Evolutionary conservation across 2,113 vertebrate species (phyloP), one percentile per base, ranked within the genome.

Genomic region (Saccopteryx bilineata): DNA sequence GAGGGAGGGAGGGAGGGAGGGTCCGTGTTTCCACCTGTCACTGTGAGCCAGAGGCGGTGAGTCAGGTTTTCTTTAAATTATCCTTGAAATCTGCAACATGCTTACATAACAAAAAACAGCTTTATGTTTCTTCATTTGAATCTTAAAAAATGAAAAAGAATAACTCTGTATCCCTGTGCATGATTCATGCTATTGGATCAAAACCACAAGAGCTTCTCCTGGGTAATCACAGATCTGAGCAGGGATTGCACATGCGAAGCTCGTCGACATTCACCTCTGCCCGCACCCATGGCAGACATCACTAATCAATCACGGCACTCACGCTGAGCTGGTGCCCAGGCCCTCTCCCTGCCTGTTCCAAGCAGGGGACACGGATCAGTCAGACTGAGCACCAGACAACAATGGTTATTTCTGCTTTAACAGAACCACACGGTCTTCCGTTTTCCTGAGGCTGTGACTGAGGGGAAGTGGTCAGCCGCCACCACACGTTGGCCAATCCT

Each of bases 61-160:
- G 33, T 48, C 39, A 33, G 9, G 48, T 80, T 95, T 87, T 81
- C 81, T 56, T 71, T 26, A 79, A 91, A n/a, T 63, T 56, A n/a
- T 50, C 24, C 46, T 39, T 82, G 21, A 68, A n/a, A 50, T 63
- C 48, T 69, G 39, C 21, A 91, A 60, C 7, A 10, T 17, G 39
- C 4, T 17, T 78, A 19, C 3, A 33, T 48, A 63, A 33, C n/a
- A 23, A 12, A 12, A 50, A 54, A 68, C 46, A 48, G 65, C 81
- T 54, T 94, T 74, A 33, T 66, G 17, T 46, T 50, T 84, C 46
- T 11, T 87, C 21, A 63, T 28, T 93, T 79, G 17, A 93, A 95
- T 80, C 65, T 23, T 33, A 48, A 84, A 50, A 48, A 23, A 39
- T 39, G 39, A 39, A 21, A 17, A 46, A 60, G 24, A 60, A 23